Evolutionary conservation across 2,797 vertebrate species (phyloP), one percentile per base, ranked within the genome.

Genomic region (Champsocephalus gunnari): DNA sequence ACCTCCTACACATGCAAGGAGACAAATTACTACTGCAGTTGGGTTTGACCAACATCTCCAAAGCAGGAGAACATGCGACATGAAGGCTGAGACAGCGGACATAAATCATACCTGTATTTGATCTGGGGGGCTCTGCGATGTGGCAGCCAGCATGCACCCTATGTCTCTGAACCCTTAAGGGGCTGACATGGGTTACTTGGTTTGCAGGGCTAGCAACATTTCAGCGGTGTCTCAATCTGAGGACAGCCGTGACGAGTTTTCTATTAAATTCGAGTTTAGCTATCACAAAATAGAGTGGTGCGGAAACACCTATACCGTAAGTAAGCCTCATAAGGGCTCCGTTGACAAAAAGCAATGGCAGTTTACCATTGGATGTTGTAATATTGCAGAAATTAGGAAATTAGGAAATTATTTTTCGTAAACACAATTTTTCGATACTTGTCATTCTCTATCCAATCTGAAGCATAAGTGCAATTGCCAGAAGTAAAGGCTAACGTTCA

Each of bases 81-180:
- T 86, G 90, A 89, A 83, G 84, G 86, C 80, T 84, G 78, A 70
- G 90, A 91, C 87, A 88, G 88, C 45, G 12, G 72, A 90, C 96
- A 96, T 97, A 96, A 97, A 96, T 96, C 96, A 96, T 96, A 94
- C 93, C 94, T 92, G 95, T 95, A 95, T 95, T 96, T 95, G 94
- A 94, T 95, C 93, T 88, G 87, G 16, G 76, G 74, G 34, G 78
- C 75, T 84, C 75, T 65, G 79, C 66, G 59, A 66, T 58, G 69
- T 88, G 89, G 89, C 89, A 87, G 87, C 87, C 28, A 76, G 81
- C 87, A 79, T 84, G 71, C 67, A 78, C 75, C 82, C 78, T 10
- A 16, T 70, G 83, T 79, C 87, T 81, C 81, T 82, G 82, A 77
- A 73, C 76, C 85, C 75, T 64, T 34, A 16, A 56, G 66, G 78